Base-by-base conservation (phyloP, 2,113 vertebrate species). In the Puffinus mauretanicus region DNA sequence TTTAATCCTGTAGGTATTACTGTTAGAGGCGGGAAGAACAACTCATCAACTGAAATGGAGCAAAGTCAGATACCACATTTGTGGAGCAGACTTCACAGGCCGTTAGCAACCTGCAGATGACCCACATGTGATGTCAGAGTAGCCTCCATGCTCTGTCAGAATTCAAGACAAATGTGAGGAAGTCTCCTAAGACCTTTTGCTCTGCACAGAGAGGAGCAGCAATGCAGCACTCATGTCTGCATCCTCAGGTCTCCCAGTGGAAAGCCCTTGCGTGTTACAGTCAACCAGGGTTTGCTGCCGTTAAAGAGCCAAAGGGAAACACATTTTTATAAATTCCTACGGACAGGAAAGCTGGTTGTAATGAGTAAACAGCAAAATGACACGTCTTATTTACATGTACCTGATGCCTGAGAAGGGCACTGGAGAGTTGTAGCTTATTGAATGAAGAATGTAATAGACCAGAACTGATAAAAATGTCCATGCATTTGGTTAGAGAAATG, bases 151-250 rank as follows among this genome's bases (percentile, higher is more conserved):
- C 60, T 29, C 13, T 12, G 36, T 11, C 34, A 30, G 26, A 57
- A 61, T 8, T 34, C 20, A 19, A 15, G 24, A 9, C 14, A 7
- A 22, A 10, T 14, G 4, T 2, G 4, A 57, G 36, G 21, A 55
- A 24, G 3, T 5, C n/a, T n/a, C 69, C 8, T n/a, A 18, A 55
- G 30, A 62, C 7, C 11, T 69, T 75, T 36, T 20, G 15, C 61
- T n/a, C 21, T 15, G 21, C 38, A 7, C 10, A 7, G 27, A 16
- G 44, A 67, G 46, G 21, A 47, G 38, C 18, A 29, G 61, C 70
- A 32, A 16, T 0, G 9, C 36, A 18, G 46, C 34, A 2, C 38
- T 5, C 24, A 0, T 1, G 6, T 12, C 24, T 12, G 38, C 62
- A 40, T 3, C 40, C 22, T 11, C 38, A 25, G 24, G 3, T n/a